Percentiles rank a stretch among this genome's conserved stretches.
Evolutionary conservation across 2,113 vertebrate species (phyloP).

Genomic region (Tachuris rubrigastra): DNA sequence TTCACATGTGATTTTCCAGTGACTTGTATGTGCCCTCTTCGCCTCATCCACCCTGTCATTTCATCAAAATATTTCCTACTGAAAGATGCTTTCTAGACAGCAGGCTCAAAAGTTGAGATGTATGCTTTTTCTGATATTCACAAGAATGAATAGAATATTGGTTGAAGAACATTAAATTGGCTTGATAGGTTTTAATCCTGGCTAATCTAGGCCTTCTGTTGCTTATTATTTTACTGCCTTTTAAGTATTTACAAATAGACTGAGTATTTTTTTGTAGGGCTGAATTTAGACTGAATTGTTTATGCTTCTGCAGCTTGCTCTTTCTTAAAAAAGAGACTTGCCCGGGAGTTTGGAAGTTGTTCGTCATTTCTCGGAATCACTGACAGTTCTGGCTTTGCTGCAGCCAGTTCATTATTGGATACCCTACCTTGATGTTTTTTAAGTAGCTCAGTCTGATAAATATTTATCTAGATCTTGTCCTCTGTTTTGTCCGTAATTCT

Average conservation of each 20-base stretch:
- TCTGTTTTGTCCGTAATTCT: neutral
- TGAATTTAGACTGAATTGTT: neutral
- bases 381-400: neutral
- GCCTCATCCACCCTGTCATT: rapidly evolving
- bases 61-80: neutral
- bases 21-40: neutral
- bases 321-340: neutral
- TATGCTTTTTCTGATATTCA: neutral
- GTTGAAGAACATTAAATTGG: neutral
- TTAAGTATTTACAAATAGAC: neutral
- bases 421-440: neutral
- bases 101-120: neutral
- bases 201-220: neutral
- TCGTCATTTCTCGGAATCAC: neutral
- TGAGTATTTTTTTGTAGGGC: neutral
- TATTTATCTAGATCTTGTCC: neutral
- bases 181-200: neutral
- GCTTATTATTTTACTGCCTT: neutral
- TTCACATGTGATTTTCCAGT: neutral
- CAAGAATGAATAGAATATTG: neutral
- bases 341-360: neutral
- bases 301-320: neutral
- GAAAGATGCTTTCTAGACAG: neutral
- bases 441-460: neutral
- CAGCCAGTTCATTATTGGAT: neutral